Percentiles rank a stretch among this genome's conserved stretches.
Conservation (phyloP, 2,113 vertebrate species). For the Connochaetes taurinus region DNA sequence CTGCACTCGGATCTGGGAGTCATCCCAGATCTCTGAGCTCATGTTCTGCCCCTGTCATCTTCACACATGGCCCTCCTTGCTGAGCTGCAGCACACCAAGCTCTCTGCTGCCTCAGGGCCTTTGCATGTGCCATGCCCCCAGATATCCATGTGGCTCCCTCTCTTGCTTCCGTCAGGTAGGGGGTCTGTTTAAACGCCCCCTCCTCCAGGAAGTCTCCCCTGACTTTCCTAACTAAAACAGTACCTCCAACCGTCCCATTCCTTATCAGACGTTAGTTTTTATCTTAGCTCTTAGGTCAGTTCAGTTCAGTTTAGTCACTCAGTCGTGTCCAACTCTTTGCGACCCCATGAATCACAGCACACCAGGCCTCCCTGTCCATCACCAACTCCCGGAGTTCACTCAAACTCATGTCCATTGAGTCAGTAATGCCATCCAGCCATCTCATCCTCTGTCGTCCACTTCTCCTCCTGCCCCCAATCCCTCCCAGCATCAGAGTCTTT, state of each 20-base stretch:
- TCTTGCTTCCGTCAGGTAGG: neutral
- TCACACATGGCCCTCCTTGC: neutral
- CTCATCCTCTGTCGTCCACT: too few species aligned
- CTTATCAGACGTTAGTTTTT: neutral
- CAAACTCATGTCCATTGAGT: fast-evolving
- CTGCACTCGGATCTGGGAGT: neutral
- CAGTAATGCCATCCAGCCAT: too few species aligned
- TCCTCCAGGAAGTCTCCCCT: neutral
- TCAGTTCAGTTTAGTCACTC: too few species aligned
- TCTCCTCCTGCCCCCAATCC: too few species aligned
- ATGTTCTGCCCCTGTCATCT: neutral
- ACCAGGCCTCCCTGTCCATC: too few species aligned
- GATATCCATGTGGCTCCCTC: neutral
- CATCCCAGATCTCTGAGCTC: neutral
- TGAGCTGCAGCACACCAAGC: too few species aligned
- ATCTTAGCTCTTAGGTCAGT: neutral
- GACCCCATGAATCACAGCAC: too few species aligned
- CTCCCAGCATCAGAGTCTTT: too few species aligned
- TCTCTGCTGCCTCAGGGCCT: neutral
- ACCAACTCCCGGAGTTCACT: too few species aligned
- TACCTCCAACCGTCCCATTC: neutral
- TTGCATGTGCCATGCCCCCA: neutral
- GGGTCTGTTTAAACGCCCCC: neutral
- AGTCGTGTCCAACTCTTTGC: fast-evolving
- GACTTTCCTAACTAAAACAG: neutral